phyloP scores from a whole-genome alignment of 2,888 invertebrate species.

The Muscina levida region DNA sequence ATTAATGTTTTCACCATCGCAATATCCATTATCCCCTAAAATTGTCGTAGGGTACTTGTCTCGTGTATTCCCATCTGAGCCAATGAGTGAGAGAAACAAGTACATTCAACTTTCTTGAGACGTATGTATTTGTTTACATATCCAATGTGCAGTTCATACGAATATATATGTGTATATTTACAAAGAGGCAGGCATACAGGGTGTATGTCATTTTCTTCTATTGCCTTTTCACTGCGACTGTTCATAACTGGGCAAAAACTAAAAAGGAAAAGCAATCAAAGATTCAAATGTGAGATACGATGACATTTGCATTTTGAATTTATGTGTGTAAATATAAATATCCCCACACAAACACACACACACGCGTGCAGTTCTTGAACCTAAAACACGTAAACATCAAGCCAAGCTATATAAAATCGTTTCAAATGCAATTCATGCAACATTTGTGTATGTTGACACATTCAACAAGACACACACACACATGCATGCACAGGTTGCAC shows the following conservation, averaged over 20 bases:
- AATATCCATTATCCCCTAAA: too few relatives aligned
- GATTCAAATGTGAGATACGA: slow-evolving; percentile 69
- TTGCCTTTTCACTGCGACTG: slow-evolving; percentile 40
- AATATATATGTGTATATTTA: slow-evolving; percentile 33
- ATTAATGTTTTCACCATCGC: too few relatives aligned
- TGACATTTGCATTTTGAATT: slow-evolving; percentile 56
- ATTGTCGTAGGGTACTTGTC: neutral
- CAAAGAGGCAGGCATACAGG: slow-evolving; percentile 38
- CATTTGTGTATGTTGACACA: slow-evolving; percentile 56
- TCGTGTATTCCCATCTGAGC: neutral
- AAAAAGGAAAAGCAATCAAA: slow-evolving; percentile 69
- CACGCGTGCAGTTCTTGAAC: slow-evolving; percentile 33
- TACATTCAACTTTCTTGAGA: slow-evolving; percentile 52
- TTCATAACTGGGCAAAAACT: slow-evolving; percentile 53
- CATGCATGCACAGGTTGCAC: slow-evolving; percentile 22
- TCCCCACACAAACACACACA: neutral
- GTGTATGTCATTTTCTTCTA: slow-evolving; percentile 19
- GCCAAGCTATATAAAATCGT: too few relatives aligned
- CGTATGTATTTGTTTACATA: neutral
- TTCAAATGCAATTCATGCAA: slow-evolving; percentile 10
- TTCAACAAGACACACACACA: slow-evolving; percentile 35
- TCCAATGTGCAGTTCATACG: slow-evolving; percentile 19
- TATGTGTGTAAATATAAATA: slow-evolving; percentile 44
- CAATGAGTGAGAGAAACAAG: slow-evolving; percentile 3
- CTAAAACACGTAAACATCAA: neutral